These are phyloP conservation scores for Aphaenogaster rudis DNA, from an alignment of 1,140 invertebrate species.

Conservation along the genomic window DNA sequence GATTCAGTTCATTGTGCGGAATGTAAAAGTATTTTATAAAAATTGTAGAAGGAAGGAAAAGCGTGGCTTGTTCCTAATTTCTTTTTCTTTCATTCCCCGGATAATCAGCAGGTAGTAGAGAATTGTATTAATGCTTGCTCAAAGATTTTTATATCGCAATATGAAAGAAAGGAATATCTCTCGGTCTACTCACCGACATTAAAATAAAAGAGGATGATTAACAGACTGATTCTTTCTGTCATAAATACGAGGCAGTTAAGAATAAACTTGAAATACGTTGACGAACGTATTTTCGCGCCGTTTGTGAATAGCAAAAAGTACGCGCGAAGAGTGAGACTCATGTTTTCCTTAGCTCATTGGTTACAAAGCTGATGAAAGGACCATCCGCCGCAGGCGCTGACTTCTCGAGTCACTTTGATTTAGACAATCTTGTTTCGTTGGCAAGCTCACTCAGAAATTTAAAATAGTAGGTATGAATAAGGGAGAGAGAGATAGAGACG, in stretches of 20 bases:
- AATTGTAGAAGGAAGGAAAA: neutral
- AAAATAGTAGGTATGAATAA: slow-evolving; percentile 31
- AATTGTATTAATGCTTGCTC: neutral
- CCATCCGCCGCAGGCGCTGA: slow-evolving; percentile 31
- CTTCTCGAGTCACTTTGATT: slow-evolving; percentile 60
- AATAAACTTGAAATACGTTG: neutral
- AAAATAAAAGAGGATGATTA: neutral
- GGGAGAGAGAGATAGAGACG: neutral
- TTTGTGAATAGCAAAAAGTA: slow-evolving; percentile 26
- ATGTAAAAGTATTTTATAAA: slow-evolving; percentile 3
- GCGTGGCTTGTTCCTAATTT: neutral
- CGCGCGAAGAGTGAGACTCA: neutral
- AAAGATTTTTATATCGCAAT: neutral
- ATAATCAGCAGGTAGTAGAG: neutral
- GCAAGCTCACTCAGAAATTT: slow-evolving; percentile 55
- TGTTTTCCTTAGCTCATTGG: slow-evolving; percentile 31
- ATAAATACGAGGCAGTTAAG: neutral
- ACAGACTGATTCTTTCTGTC: slow-evolving; percentile 19
- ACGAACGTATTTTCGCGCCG: slow-evolving; percentile 13
- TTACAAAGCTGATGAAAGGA: slow-evolving; percentile 45
- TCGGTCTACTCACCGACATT: neutral
- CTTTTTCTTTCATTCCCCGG: neutral
- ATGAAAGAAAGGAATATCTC: neutral
- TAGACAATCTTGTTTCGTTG: slow-evolving; percentile 53
- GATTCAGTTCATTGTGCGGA: neutral